A percentile compares a stretch with the other conserved stretches of the same genome.
Conservation (phyloP, 2,113 vertebrate genomes). For the Gobiocypris rarus region DNA sequence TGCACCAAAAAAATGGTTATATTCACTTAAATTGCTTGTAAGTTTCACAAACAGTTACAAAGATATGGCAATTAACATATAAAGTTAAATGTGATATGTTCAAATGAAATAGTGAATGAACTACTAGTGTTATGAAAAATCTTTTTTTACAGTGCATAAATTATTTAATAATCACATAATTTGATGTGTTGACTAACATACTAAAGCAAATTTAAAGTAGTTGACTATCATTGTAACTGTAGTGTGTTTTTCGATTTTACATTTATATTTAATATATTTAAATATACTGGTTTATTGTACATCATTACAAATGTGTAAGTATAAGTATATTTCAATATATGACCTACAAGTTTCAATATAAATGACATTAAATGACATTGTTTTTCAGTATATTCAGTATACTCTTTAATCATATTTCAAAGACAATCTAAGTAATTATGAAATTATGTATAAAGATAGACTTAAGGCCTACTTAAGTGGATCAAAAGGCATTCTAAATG, state of each 20-base stretch:
- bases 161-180: not conserved
- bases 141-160: no score
- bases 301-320: not conserved
- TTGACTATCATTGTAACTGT: not conserved
- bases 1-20: not conserved
- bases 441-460: not conserved
- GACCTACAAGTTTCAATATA: not conserved
- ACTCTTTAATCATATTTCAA: not conserved
- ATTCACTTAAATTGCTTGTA: not conserved
- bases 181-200: not conserved
- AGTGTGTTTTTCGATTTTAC: not conserved
- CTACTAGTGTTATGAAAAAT: no score
- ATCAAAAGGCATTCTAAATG: not conserved
- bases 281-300: not conserved
- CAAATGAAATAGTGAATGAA: no score
- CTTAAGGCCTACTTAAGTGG: no score
- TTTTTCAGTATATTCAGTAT: not conserved
- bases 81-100: not conserved
- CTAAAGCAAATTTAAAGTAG: not conserved
- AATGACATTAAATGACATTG: not conserved
- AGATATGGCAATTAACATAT: not conserved
- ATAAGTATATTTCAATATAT: not conserved
- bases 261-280: not conserved
- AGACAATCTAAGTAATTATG: not conserved
- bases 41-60: not conserved